Evolutionary conservation across 1,140 invertebrate genomes (phyloP).

Genomic region (Reticulitermes speratus): DNA sequence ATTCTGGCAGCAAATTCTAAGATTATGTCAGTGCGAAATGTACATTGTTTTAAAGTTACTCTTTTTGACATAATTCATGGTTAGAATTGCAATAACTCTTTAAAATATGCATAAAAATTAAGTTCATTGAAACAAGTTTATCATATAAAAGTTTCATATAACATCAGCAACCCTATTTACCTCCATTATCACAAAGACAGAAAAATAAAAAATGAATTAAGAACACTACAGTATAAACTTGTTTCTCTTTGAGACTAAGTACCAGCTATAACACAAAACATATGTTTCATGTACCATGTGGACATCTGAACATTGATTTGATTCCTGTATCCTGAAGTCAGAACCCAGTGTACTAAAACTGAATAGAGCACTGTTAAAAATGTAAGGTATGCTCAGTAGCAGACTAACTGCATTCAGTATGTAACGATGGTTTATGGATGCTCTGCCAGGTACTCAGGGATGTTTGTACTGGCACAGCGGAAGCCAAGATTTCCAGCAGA

Average conservation of each 20-base stretch:
- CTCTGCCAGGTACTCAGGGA: constrained; percentile 27
- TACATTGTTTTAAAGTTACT: too few species aligned
- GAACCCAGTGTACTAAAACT: neutral
- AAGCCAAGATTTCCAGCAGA: constrained; percentile 93
- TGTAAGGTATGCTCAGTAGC: neutral
- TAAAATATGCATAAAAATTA: too few species aligned
- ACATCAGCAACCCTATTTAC: too few species aligned
- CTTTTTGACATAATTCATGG: too few species aligned
- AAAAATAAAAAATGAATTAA: too few species aligned
- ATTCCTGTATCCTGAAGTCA: neutral
- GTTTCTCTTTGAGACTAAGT: neutral
- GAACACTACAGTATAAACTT: too few species aligned
- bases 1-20: too few species aligned
- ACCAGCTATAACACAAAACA: neutral
- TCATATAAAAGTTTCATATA: too few species aligned
- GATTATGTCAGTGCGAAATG: too few species aligned
- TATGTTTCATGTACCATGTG: neutral
- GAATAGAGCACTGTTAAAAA: neutral
- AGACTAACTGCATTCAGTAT: neutral
- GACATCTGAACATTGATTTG: neutral
- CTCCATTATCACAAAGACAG: too few species aligned
- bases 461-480: constrained; percentile 66
- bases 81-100: too few species aligned
- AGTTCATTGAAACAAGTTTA: too few species aligned
- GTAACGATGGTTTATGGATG: neutral